These are phyloP conservation scores for Myripristis murdjan DNA, from an alignment of 2,797 vertebrate species.

Conservation along the genomic window DNA sequence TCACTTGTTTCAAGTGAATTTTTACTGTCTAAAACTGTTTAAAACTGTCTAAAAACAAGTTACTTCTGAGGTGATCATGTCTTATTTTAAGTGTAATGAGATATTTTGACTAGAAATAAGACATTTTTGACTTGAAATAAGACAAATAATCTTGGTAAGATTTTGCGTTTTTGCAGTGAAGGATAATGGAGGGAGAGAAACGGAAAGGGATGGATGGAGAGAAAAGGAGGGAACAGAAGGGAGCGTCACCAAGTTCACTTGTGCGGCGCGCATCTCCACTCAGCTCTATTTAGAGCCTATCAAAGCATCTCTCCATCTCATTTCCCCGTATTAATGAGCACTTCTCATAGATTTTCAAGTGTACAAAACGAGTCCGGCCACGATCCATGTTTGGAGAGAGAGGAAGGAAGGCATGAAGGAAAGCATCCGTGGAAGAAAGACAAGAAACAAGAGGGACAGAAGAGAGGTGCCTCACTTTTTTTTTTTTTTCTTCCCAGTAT, in stretches of 20 bases:
- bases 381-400: not conserved
- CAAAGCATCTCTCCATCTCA: conserved; percentile 27
- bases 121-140: too few species aligned
- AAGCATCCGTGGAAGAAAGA: not conserved
- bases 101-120: too few species aligned
- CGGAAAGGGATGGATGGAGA: not conserved
- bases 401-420: too few species aligned
- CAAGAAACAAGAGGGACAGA: not conserved
- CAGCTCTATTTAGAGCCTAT: conserved; percentile 34
- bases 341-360: conserved; percentile 41
- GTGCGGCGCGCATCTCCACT: not conserved
- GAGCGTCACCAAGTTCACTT: conserved; percentile 4
- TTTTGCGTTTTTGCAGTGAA: too few species aligned
- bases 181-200: not conserved
- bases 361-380: too few species aligned
- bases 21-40: too few species aligned
- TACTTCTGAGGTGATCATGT: too few species aligned
- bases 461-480: not conserved
- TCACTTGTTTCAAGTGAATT: too few species aligned
- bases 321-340: conserved; percentile 21
- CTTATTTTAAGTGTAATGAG: too few species aligned
- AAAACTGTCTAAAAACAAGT: too few species aligned
- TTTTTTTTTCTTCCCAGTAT: too few species aligned
- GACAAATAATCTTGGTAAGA: too few species aligned
- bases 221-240: not conserved